These are phyloP conservation scores for Apis cerana DNA, from an alignment of 1,140 invertebrate species.

Conservation along the genomic window DNA sequence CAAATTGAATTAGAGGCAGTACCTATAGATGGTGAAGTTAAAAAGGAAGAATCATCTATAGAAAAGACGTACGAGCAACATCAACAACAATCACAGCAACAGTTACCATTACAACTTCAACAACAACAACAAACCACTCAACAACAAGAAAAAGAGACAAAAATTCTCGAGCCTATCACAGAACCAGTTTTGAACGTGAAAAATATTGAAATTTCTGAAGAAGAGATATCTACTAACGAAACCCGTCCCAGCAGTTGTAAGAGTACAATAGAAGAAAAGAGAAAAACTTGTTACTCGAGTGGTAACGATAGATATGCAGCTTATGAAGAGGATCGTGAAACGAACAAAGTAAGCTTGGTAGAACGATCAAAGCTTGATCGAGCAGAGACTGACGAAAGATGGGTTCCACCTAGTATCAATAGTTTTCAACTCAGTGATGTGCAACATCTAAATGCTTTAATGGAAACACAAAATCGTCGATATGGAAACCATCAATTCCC, in stretches of 20 bases:
- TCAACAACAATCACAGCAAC: background rate
- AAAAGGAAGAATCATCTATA: slow-evolving; percentile 61
- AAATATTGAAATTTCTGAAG: slow-evolving; percentile 15
- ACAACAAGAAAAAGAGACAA: slow-evolving; percentile 33
- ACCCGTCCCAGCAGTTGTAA: slow-evolving; percentile 34
- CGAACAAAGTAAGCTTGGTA: slow-evolving; percentile 73
- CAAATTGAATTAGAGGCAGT: slow-evolving; percentile 76
- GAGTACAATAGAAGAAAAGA: slow-evolving; percentile 71
- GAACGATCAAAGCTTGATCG: slow-evolving; percentile 80
- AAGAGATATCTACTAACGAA: slow-evolving; percentile 42
- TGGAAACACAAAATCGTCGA: slow-evolving; percentile 77
- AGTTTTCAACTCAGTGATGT: slow-evolving; percentile 77
- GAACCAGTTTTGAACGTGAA: slow-evolving; percentile 19
- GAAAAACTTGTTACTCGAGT: slow-evolving; percentile 72
- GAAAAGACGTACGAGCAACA: slow-evolving; percentile 53
- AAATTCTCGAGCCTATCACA: slow-evolving; percentile 39
- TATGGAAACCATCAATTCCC: slow-evolving; percentile 73
- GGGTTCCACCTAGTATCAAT: slow-evolving; percentile 84
- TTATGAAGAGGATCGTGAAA: slow-evolving; percentile 74
- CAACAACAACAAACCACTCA: slow-evolving; percentile 29
- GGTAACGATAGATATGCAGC: slow-evolving; percentile 67
- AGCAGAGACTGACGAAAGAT: slow-evolving; percentile 84
- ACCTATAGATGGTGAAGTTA: slow-evolving; percentile 67
- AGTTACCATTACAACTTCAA: background rate
- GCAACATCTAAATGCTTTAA: slow-evolving; percentile 76